Evolutionary conservation across 2,113 vertebrate species (phyloP).

Genomic region (Pseudonaja textilis): DNA sequence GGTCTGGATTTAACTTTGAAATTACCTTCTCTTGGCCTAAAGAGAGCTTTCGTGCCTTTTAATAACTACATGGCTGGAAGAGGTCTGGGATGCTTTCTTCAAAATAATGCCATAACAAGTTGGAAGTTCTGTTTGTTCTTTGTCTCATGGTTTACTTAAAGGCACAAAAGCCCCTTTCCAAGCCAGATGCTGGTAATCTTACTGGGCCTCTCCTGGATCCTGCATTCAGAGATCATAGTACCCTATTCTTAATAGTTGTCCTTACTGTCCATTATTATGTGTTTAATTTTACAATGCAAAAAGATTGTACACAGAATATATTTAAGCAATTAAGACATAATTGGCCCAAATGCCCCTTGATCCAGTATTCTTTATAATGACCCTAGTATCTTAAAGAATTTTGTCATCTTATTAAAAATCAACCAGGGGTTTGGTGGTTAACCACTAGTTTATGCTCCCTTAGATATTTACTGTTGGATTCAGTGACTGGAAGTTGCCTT

Average conservation of each 20-base stretch:
- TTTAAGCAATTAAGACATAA: background rate
- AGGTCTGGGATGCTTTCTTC: background rate
- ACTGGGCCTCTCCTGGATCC: background rate
- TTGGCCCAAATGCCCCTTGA: background rate
- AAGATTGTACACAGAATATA: background rate
- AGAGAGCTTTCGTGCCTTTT: background rate
- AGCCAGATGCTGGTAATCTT: background rate
- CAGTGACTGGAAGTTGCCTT: background rate
- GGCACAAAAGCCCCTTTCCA: background rate
- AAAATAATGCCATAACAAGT: background rate
- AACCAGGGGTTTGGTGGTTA: background rate
- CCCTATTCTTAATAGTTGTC: background rate
- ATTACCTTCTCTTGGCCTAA: background rate
- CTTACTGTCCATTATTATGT: background rate
- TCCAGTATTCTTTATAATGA: background rate
- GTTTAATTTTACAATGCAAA: background rate
- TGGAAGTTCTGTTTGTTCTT: background rate
- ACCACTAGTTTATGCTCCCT: background rate
- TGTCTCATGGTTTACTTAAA: background rate
- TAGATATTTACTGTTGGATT: background rate
- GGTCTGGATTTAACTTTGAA: constrained; percentile 10
- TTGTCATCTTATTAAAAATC: background rate
- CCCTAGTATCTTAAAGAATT: background rate
- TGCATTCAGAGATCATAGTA: background rate
- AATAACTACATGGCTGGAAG: background rate